These are phyloP conservation scores for Linnaemya vulpina DNA, from an alignment of 2,888 invertebrate species.

Conservation along the genomic window DNA sequence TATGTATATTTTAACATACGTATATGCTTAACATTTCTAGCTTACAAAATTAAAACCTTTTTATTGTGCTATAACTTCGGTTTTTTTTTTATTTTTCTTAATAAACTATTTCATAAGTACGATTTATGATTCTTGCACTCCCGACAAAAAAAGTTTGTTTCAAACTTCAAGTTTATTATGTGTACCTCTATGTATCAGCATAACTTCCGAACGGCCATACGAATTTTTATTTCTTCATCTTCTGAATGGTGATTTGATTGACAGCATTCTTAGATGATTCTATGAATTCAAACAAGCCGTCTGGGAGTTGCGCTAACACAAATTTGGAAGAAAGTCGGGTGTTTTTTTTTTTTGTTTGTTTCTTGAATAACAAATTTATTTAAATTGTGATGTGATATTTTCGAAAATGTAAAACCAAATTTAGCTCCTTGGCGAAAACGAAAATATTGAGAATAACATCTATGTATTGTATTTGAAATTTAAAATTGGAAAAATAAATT, in stretches of 20 bases:
- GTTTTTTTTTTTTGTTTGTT: too few species aligned
- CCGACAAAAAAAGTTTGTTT: too few species aligned
- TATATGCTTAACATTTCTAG: constrained; percentile 6
- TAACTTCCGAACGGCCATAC: too few species aligned
- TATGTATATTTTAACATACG: neutral
- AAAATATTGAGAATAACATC: constrained; percentile 48
- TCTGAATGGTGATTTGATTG: too few species aligned
- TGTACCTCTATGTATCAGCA: too few species aligned
- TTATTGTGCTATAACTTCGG: neutral
- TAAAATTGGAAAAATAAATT: constrained; percentile 12
- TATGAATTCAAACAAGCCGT: too few species aligned
- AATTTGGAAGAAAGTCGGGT: too few species aligned
- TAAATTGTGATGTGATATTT: constrained; percentile 21
- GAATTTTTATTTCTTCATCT: too few species aligned
- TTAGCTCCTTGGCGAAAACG: constrained; percentile 14
- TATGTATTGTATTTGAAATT: constrained; percentile 47
- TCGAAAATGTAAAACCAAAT: constrained; percentile 8
- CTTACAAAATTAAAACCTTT: neutral
- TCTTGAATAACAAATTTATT: too few species aligned
- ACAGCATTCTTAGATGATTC: too few species aligned
- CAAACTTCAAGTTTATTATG: too few species aligned
- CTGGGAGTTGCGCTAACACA: too few species aligned
- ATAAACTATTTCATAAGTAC: constrained; percentile 19
- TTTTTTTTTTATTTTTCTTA: constrained; percentile 3
- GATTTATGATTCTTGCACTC: neutral